Evolutionary conservation across 2,797 vertebrate genomes (phyloP), one percentile per base, ranked within the genome.

Genomic region (Phyllotis vaccarum): DNA sequence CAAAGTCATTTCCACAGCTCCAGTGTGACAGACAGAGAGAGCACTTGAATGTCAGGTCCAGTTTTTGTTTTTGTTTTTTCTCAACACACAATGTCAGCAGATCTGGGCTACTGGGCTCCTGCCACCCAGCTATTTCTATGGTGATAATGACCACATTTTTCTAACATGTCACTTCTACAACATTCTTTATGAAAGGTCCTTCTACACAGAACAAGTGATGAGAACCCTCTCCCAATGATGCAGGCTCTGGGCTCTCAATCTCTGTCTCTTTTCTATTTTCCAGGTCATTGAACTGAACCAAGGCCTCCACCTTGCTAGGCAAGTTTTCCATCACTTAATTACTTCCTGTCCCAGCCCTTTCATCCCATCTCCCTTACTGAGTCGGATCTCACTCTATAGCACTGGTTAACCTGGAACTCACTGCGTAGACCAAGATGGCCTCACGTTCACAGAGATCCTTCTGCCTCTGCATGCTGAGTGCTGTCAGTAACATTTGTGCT

Each of bases 171-270:
- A 29, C 37, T 83, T 90, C 34, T 17, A 24, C 6, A 62, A 21
- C 60, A 62, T 88, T 94, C n/a, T 90, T 40, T 34, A 94, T 60
- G 31, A 70, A 92, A 93, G 37, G 16, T 56, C 37, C 31, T 91
- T 80, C 58, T 90, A 24, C 88, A 58, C n/a, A 46, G 56, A 43
- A 40, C 60, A 56, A 60, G 29, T 43, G 58, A 92, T 83, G 56
- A 49, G 89, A 87, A 56, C 21, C 58, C 11, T 56, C 17, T 85
- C 80, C 17, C 62, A 80, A 12, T 60, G 58, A 83, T 40, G 49
- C 81, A 56, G 27, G 68, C 17, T 87, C 27, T 87, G 56, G 24
- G 34, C 19, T 76, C 72, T 43, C 17, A 34, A 52, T 49, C 13
- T 54, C 68, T 34, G 70, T 66, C 37, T 13, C 22, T 70, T 79